Percentiles rank a stretch among this genome's conserved stretches.
These are phyloP conservation scores for Danaus melanippus DNA, from an alignment of 1,140 invertebrate species.

Conservation along the genomic window DNA sequence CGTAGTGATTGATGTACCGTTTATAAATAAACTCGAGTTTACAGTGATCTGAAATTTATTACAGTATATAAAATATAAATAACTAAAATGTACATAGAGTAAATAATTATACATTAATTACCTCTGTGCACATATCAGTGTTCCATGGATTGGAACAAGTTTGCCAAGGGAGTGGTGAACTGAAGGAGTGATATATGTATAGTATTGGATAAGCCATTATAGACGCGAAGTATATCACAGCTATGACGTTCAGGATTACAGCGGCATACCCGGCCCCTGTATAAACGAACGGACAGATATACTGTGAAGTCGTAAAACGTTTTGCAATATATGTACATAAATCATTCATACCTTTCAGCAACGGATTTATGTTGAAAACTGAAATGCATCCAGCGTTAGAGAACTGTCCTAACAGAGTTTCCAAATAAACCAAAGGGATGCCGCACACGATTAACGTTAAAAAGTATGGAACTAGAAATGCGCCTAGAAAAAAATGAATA, in stretches of 20 bases:
- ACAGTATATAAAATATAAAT: slow-evolving; percentile 18
- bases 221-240: slow-evolving; percentile 94
- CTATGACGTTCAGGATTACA: slow-evolving; percentile 90
- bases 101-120: slow-evolving; percentile 29
- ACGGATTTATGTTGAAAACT: slow-evolving; percentile 79
- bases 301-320: background rate
- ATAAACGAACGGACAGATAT: slow-evolving; percentile 14
- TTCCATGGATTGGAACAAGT: slow-evolving; percentile 92
- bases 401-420: slow-evolving; percentile 90
- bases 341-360: slow-evolving; percentile 87
- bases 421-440: slow-evolving; percentile 91
- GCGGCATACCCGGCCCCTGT: slow-evolving; percentile 88
- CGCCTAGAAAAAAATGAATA: slow-evolving; percentile 71
- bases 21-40: slow-evolving; percentile 40
- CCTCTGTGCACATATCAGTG: slow-evolving; percentile 79
- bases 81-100: slow-evolving; percentile 10
- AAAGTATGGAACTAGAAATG: slow-evolving; percentile 84
- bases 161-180: slow-evolving; percentile 86
- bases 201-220: slow-evolving; percentile 93
- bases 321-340: background rate
- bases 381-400: slow-evolving; percentile 86
- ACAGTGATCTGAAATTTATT: slow-evolving; percentile 41
- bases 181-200: slow-evolving; percentile 83
- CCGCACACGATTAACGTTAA: slow-evolving; percentile 85
- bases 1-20: slow-evolving; percentile 67